phyloP scores from a whole-genome alignment of 2,113 vertebrate species.

The Ranitomeya imitator region DNA sequence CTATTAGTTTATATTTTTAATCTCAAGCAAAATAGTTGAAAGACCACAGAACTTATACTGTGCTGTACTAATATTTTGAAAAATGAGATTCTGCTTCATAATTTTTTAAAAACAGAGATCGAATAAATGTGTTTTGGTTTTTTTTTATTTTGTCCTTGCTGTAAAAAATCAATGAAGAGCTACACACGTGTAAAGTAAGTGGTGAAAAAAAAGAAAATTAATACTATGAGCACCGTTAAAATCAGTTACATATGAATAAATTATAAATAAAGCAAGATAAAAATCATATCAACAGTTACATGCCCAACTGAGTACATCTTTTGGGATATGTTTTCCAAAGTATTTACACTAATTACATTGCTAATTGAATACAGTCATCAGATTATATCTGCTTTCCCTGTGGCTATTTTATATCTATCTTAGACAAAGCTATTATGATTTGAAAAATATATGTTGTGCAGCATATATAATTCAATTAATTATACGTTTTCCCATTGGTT shows the following conservation, averaged over 20 bases:
- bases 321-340: background rate
- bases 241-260: background rate
- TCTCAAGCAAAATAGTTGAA: background rate
- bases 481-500: background rate
- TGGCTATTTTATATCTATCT: background rate
- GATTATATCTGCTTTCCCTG: background rate
- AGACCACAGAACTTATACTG: background rate
- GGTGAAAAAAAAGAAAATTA: background rate
- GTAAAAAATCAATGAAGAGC: background rate
- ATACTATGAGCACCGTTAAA: background rate
- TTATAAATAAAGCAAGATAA: background rate
- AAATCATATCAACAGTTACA: background rate
- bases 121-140: background rate
- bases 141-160: background rate
- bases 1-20: background rate
- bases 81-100: background rate
- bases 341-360: background rate
- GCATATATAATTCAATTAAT: background rate
- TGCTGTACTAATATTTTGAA: background rate
- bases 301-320: background rate
- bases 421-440: background rate
- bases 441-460: background rate
- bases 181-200: background rate
- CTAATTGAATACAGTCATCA: background rate
- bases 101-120: background rate